Conservation (phyloP, 2,113 vertebrate species). For the Grammomys surdaster region DNA sequence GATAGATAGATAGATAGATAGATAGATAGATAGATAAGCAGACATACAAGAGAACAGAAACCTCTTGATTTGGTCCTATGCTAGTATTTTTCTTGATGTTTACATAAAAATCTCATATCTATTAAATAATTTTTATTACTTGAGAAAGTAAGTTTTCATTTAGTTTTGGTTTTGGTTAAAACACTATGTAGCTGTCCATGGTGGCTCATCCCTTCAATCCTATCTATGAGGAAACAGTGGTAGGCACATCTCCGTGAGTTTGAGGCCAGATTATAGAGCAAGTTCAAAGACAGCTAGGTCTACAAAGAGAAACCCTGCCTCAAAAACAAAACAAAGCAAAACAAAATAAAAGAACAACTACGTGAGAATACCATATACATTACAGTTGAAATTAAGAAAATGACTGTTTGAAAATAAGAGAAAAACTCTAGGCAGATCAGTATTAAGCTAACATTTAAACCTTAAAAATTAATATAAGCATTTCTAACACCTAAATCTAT, state of each 20-base stretch:
- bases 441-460: slow-evolving; percentile 39
- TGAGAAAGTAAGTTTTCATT: background rate
- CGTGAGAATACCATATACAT: background rate
- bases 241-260: background rate
- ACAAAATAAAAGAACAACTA: background rate
- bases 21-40: background rate
- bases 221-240: background rate
- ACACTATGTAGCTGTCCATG: background rate
- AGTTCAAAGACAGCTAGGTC: background rate
- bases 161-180: background rate
- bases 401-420: slow-evolving; percentile 28
- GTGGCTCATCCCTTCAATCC: background rate
- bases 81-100: slow-evolving; percentile 15
- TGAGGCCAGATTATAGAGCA: background rate
- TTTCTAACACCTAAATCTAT: slow-evolving; percentile 52
- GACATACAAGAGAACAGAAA: background rate
- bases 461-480: slow-evolving; percentile 51
- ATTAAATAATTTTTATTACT: slow-evolving; percentile 48
- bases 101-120: background rate
- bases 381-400: slow-evolving; percentile 47
- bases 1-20: background rate
- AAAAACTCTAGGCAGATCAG: slow-evolving; percentile 20
- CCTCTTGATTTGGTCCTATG: background rate
- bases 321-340: background rate
- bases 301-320: background rate